Evolutionary conservation across 2,113 vertebrate genomes (phyloP).

Genomic region (Oceanites oceanicus): DNA sequence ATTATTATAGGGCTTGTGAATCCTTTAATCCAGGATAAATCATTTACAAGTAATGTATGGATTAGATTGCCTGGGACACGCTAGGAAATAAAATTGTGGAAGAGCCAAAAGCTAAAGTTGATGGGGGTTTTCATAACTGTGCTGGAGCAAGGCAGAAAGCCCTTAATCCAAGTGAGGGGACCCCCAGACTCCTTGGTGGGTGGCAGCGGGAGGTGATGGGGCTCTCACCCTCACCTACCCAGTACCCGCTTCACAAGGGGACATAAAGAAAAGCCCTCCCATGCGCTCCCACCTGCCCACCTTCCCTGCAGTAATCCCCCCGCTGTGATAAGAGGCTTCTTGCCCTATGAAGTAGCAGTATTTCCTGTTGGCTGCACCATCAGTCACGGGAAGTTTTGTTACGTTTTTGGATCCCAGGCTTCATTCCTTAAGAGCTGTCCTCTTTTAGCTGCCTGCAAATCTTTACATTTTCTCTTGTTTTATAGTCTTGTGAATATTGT

Average conservation of each 20-base stretch:
- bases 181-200: neutral
- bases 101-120: neutral
- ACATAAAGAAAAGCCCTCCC: neutral
- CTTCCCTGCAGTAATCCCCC: neutral
- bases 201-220: neutral
- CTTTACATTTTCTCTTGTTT: neutral
- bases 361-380: neutral
- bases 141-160: neutral
- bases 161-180: neutral
- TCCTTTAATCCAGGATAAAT: neutral
- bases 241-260: neutral
- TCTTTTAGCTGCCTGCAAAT: neutral
- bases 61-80: neutral
- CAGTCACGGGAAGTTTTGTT: neutral
- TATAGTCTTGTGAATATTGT: neutral
- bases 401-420: neutral
- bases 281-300: neutral
- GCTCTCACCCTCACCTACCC: neutral
- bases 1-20: neutral
- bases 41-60: neutral
- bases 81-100: neutral
- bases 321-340: neutral
- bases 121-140: neutral
- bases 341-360: neutral
- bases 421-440: neutral